phyloP scores from a whole-genome alignment of 2,113 vertebrate species.

The Toxostoma redivivum region DNA sequence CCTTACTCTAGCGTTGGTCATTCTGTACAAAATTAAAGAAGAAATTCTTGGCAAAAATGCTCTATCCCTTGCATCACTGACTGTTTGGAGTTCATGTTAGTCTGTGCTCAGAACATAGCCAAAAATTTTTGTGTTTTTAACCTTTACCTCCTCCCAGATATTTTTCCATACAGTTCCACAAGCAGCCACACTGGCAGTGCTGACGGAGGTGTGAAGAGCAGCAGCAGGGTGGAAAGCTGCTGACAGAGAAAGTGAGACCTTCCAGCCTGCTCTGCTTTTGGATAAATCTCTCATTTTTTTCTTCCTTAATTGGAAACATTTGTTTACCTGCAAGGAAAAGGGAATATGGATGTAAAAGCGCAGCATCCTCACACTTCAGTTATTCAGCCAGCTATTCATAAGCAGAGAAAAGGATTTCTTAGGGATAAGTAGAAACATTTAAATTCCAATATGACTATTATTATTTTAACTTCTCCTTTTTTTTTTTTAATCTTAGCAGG shows the following conservation, averaged over 20 bases:
- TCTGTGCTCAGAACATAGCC: background rate
- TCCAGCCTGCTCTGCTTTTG: background rate
- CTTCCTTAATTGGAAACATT: background rate
- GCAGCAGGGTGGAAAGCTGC: background rate
- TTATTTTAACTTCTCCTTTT: background rate
- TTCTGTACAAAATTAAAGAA: background rate
- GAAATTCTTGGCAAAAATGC: background rate
- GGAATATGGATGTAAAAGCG: background rate
- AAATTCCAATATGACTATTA: background rate
- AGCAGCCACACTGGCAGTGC: background rate
- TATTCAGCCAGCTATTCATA: background rate
- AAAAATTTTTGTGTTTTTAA: background rate
- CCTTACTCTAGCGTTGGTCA: background rate
- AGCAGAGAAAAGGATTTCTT: background rate
- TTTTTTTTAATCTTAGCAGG: background rate
- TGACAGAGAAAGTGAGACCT: background rate
- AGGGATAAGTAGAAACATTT: background rate
- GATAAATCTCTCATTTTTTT: background rate
- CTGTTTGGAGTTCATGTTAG: background rate
- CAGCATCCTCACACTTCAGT: background rate
- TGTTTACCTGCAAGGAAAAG: background rate
- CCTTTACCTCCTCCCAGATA: background rate
- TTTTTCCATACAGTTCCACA: background rate
- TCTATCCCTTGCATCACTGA: background rate
- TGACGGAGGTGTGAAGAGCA: background rate